These are phyloP conservation scores for Abramis brama DNA, from an alignment of 2,113 vertebrate species.

Conservation along the genomic window DNA sequence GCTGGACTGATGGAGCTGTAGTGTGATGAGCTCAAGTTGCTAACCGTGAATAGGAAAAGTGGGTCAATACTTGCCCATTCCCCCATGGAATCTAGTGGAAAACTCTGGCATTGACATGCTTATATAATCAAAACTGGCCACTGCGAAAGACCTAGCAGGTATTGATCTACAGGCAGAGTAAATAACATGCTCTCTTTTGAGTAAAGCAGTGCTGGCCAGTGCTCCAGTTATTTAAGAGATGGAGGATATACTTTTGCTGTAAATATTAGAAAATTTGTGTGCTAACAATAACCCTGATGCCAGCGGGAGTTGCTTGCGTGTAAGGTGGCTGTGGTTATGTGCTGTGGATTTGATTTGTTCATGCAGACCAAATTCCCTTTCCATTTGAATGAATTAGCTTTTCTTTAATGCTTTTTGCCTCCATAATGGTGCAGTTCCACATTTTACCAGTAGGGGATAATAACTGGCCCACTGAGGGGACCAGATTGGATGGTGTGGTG, in stretches of 20 bases:
- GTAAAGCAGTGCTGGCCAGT: background rate
- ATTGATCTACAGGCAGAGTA: background rate
- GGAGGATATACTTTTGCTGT: background rate
- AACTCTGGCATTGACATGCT: constrained; percentile 55
- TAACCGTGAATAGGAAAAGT: constrained; percentile 55
- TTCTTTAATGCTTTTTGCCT: too few species aligned
- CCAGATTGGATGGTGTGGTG: too few species aligned
- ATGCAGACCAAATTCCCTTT: background rate
- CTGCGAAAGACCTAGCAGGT: constrained; percentile 6
- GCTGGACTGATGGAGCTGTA: background rate
- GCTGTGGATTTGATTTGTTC: background rate
- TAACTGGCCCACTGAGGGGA: too few species aligned
- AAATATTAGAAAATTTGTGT: background rate
- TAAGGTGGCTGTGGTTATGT: background rate
- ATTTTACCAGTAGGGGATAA: too few species aligned
- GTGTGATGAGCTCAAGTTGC: background rate
- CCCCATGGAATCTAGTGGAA: constrained; percentile 50
- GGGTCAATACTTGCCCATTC: constrained; percentile 65
- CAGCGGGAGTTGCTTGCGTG: background rate
- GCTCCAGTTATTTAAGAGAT: background rate
- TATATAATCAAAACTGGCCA: constrained; percentile 64
- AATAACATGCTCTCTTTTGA: constrained; percentile 11
- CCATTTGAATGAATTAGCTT: too few species aligned
- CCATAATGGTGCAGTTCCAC: too few species aligned
- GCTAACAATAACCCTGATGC: background rate